A percentile compares a stretch with the other conserved stretches of the same genome.
These are phyloP conservation scores for Sebastes schlegelii DNA, from an alignment of 2,113 vertebrate species.

Conservation along the genomic window DNA sequence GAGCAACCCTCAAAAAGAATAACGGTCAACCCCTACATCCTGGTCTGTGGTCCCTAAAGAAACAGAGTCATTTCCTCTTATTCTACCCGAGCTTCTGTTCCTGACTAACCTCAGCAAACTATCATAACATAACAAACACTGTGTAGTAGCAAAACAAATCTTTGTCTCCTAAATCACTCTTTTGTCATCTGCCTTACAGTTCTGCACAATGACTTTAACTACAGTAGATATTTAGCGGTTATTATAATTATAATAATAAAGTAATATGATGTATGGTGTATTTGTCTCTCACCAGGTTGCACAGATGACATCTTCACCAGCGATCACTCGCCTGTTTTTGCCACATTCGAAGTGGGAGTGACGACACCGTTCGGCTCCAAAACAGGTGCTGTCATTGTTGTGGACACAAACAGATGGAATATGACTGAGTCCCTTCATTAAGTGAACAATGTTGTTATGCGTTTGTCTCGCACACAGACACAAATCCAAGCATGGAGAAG, in stretches of 20 bases:
- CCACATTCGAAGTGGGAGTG: slow-evolving; percentile 90
- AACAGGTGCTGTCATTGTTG: slow-evolving; percentile 81
- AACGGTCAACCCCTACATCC: slow-evolving; percentile 22
- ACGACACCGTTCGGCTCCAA: slow-evolving; percentile 81
- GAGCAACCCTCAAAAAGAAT: slow-evolving; percentile 13
- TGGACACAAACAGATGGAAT: not conserved
- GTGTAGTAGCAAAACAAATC: not conserved
- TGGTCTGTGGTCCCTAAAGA: slow-evolving; percentile 55
- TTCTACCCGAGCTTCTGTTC: slow-evolving; percentile 25
- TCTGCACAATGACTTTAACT: not conserved
- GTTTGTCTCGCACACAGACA: slow-evolving; percentile 74
- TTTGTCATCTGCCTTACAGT: slow-evolving; percentile 2
- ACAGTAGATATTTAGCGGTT: not conserved
- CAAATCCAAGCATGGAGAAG: slow-evolving; percentile 70
- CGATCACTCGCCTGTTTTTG: slow-evolving; percentile 92
- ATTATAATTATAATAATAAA: not conserved
- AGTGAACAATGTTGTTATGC: not conserved
- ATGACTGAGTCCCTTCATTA: not conserved
- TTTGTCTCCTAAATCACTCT: slow-evolving; percentile 4
- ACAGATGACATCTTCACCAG: slow-evolving; percentile 91
- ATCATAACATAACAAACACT: not conserved
- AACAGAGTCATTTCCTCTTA: slow-evolving; percentile 68
- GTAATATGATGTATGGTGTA: not conserved
- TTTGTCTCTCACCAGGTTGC: slow-evolving; percentile 83
- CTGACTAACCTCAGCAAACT: slow-evolving; percentile 17